These are phyloP conservation scores for Chrysocyon brachyurus DNA, from an alignment of 2,797 vertebrate genomes.

Conservation along the genomic window DNA sequence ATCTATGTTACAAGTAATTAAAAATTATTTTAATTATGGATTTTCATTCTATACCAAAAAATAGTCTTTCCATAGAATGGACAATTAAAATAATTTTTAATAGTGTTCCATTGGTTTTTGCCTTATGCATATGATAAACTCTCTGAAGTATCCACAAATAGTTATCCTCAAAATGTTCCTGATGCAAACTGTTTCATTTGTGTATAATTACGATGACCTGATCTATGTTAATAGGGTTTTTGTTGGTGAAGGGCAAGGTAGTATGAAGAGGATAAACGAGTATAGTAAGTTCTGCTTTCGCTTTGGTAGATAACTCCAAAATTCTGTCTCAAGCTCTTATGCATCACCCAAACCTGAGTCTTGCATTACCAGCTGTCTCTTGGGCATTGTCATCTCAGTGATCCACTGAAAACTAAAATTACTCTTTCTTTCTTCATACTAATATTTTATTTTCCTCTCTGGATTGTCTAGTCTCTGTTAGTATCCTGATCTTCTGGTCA, in stretches of 20 bases:
- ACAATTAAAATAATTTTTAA: background rate
- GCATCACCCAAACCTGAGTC: background rate
- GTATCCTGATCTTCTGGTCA: background rate
- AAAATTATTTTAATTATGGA: slow-evolving; percentile 39
- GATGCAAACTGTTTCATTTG: background rate
- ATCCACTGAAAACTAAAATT: slow-evolving; percentile 20
- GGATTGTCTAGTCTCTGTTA: slow-evolving; percentile 18
- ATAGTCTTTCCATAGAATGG: background rate
- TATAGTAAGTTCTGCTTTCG: background rate
- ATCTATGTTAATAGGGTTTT: background rate
- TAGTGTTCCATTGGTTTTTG: slow-evolving; percentile 3
- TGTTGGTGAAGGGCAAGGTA: background rate
- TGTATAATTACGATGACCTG: background rate
- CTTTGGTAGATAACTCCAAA: background rate
- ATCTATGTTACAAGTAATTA: background rate
- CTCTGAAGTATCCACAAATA: background rate
- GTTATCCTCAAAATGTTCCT: background rate
- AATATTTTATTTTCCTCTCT: background rate
- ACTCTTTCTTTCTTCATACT: background rate
- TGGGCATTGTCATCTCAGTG: background rate
- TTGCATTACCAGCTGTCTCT: background rate
- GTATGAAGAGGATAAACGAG: background rate
- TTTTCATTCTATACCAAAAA: slow-evolving; percentile 33
- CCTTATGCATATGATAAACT: background rate
- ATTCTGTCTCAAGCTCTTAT: background rate